Conservation (phyloP, 2,113 vertebrate genomes). For the Dolichallabes microphthalmus region DNA sequence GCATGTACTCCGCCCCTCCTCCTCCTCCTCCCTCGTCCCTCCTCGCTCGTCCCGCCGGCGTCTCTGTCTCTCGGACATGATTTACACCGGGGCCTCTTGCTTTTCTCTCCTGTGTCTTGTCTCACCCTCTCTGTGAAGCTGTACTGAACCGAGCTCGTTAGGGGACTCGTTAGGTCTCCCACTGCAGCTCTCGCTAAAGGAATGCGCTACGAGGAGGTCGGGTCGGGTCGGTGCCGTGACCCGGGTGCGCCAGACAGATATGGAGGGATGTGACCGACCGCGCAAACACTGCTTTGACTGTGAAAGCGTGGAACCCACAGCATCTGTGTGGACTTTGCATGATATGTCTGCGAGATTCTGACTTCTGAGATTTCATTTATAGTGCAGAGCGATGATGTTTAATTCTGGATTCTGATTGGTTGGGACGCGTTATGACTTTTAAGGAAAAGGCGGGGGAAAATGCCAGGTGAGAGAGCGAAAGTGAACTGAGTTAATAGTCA, state of each 20-base stretch:
- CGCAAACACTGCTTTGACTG: not conserved
- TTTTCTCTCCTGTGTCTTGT: not conserved
- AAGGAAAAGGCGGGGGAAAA: not conserved
- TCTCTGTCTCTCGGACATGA: constrained; percentile 5
- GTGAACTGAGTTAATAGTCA: not conserved
- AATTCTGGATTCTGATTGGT: not conserved
- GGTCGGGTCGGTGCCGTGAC: not conserved
- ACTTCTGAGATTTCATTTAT: not conserved
- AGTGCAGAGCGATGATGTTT: not conserved
- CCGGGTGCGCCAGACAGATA: not conserved
- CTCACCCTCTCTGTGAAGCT: not conserved
- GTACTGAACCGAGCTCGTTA: not conserved
- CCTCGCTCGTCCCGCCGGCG: not conserved
- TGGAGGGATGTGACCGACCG: too few species aligned
- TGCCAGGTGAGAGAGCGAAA: not conserved
- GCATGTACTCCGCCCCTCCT: not conserved
- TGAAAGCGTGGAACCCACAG: not conserved
- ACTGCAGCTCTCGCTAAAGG: not conserved
- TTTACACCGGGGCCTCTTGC: constrained; percentile 10
- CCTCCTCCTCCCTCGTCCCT: not conserved
- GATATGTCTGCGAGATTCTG: not conserved
- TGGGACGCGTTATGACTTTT: not conserved
- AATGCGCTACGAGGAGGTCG: too few species aligned
- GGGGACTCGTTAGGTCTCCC: not conserved
- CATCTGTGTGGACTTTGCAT: constrained; percentile 8